Base-by-base conservation (phyloP, 2,113 vertebrate genomes). In the Cinclus cinclus region DNA sequence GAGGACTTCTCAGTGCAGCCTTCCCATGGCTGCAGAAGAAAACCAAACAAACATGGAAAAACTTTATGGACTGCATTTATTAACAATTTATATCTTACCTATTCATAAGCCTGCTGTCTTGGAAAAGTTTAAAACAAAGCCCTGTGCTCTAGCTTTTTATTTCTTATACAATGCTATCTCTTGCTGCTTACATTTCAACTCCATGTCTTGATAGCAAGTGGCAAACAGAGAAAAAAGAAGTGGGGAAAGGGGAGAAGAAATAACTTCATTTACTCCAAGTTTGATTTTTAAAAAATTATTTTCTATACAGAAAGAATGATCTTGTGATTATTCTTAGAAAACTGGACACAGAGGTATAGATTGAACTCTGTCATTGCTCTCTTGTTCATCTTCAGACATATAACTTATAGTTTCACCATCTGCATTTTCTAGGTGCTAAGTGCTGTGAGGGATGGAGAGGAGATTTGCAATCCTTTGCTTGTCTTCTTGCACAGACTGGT, bases 51-150 rank as follows among this genome's bases (percentile, higher is more conserved):
- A 76, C 21, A 59, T 6, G 31, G 35, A 39, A 95, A 85, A 92
- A 94, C 5, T 17, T 89, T 44, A 63, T 22, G 85, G 42, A 27
- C 42, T 39, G 23, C 41, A 42, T n/a, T 84, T 84, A 89, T 52
- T 89, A 95, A 93, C 91, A 96, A 95, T 80, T 92, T 31, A 74
- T 83, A 14, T 8, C 17, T 83, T 75, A 82, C 56, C 59, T 90
- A 53, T 87, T 92, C 64, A 83, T 44, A 77, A 46, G 17, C 21
- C 37, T 83, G 6, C 11, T 63, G 22, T 64, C 65, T 94, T 78
- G n/a, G 33, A 71, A 69, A 64, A 28, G 44, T 79, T 89, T 77
- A 80, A 86, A 82, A 86, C 68, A 92, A 90, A 84, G 74, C 8
- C 44, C 14, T 75, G 42, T 86, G 42, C 31, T 90, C 62, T 33